Percentiles rank a stretch among this genome's conserved stretches.
phyloP scores from a whole-genome alignment of 2,797 vertebrate genomes.

The Gymnothorax javanicus region DNA sequence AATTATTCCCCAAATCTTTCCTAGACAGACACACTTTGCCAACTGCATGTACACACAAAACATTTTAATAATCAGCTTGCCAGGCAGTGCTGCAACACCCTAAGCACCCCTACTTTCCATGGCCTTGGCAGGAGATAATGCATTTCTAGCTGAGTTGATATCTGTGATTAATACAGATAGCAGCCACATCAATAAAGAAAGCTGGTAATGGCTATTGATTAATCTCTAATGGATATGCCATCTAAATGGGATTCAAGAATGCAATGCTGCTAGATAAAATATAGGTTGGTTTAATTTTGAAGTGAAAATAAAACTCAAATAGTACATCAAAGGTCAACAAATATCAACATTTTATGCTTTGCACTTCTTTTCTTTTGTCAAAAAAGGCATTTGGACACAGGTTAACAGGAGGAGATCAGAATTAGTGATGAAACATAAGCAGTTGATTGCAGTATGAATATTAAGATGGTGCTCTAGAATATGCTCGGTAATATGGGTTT shows the following conservation, averaged over 20 bases:
- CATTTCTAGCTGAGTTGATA: not conserved
- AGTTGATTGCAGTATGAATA: no score
- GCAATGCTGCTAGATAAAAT: not conserved
- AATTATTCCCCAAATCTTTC: no score
- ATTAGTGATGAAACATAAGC: not conserved
- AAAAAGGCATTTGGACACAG: not conserved
- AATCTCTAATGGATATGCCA: not conserved
- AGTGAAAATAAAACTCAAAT: not conserved
- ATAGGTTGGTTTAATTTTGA: not conserved
- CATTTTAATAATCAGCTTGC: no score
- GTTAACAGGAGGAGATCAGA: not conserved
- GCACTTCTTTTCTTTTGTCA: not conserved
- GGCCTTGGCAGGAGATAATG: not conserved
- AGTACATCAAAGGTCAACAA: not conserved
- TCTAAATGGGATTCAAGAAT: not conserved
- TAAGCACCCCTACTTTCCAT: not conserved
- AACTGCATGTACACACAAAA: no score
- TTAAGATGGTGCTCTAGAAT: not conserved
- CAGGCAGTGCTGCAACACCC: no score
- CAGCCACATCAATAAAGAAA: not conserved
- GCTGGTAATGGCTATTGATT: not conserved
- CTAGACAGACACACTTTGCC: no score
- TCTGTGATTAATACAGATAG: not conserved
- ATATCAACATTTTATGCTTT: not conserved
- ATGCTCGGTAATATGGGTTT: not conserved